Base-by-base conservation (phyloP, 2,797 vertebrate genomes). In the Cirrhinus molitorella region DNA sequence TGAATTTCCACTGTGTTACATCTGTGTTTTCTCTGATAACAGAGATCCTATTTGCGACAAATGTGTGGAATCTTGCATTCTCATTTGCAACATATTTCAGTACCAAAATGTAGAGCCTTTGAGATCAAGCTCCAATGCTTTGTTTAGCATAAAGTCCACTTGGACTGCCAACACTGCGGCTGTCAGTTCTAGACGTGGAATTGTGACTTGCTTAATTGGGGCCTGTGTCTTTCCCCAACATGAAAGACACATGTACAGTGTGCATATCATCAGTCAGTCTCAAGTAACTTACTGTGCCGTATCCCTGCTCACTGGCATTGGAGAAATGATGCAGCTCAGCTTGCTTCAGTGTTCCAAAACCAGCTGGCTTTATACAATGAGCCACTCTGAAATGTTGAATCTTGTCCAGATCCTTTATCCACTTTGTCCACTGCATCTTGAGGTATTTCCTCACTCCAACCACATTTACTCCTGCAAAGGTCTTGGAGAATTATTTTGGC, bases 391-490 rank as follows among this genome's bases (percentile, higher is more conserved):
- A 71, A 9, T 71, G 0, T 17, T 47, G n/a, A 2, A 45, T 45
- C 14, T 71, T 0, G 0, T 49, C n/a, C 25, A 49, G 12, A 23
- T 88, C 68, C 84, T 85, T 88, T 71, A 87, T 86, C 87, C 83
- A 87, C 87, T 70, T 70, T 47, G 23, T 70, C 67, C 12, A 45
- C 43, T 45, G 43, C 43, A 45, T 12, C 43, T 45, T 45, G 12
- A 45, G 43, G 43, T 47, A 70, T 70, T 23, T 43, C 4, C 13
- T 59, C 31, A 59, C 25, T 14, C 53, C 31, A 75, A 43, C 53
- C 73, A 75, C 53, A 57, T 75, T 75, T 75, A 16, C 12, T 59
- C n/a, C n/a, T 40, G 59, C 12, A 75, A 1, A 57, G 51, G 3
- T 40, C 71, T 55, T 74, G 71, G 28, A 74, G 8, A 74, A 74